Evolutionary conservation across 35 echinoderm and acorn worm species (phyloP), one percentile per base, ranked within the genome.

Genomic region (Ophiothrix spiculata): DNA sequence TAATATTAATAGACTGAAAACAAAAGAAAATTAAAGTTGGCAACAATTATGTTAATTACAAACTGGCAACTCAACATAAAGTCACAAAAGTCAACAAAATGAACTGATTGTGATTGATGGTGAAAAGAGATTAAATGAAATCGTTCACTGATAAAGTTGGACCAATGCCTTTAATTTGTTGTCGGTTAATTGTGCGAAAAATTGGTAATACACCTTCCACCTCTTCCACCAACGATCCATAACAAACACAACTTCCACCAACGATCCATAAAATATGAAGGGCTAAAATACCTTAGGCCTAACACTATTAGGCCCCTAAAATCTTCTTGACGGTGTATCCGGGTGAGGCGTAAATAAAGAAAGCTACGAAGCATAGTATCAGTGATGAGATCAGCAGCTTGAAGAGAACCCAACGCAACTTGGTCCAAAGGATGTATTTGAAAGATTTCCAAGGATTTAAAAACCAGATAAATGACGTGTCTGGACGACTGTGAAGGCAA

Each of bases 271-370:
- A 75, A 21, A n/a, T 39, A 80, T 80, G 36, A 36, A 80, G 38
- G 8, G 76, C 23, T 78, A 78, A 36, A 32, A 78, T 37, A 39
- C 33, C n/a, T 21, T 39, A 40, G 32, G 14, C 38, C 56, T 25
- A 60, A 39, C 19, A 36, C 10, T 29, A 0, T 85, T 74, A 97
- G 8, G 94, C 90, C 32, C 87, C 90, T 23, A 97, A 45, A 10
- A 97, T 79, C 56, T 76, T 93, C 80, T 97, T 97, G 37, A 84
- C 94, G 0, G 88, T 80, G 75, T 97, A 97, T n/a, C 94, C 94
- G n/a, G 94, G 94, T 34, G 86, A 39, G 36, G 77, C 56, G 40
- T 97, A 97, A 34, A 97, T 17, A 56, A 97, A 97, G 32, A 97
- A 79, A 19, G 45, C 87, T 31, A 92, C 31, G 64, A 97, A 77